Base-by-base conservation (phyloP, 2,113 vertebrate species). In the Lophura nycthemera region DNA sequence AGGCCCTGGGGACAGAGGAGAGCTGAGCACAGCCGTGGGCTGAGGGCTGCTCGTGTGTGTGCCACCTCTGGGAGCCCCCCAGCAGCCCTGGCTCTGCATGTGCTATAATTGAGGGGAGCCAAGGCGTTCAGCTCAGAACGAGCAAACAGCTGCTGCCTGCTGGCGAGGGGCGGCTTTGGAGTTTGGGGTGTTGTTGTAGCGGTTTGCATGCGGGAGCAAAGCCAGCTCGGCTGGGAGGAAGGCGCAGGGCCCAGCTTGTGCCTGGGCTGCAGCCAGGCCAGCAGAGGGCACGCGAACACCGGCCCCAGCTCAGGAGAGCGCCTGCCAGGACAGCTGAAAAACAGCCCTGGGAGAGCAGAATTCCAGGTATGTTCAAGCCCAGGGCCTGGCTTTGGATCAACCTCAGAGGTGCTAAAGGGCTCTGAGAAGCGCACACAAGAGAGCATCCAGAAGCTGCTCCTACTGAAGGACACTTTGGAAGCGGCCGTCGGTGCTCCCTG, bases 1-100 rank as follows among this genome's bases (percentile, higher is more conserved):
- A 99, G 98, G 65, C 99, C 99, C 99, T 99, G 91, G 29, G 48
- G 71, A 84, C 57, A 89, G 65, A 90, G 32, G 18, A 75, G 43
- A 84, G 54, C 56, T 87, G 13, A 59, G 69, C 17, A 34, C 57
- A 74, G 59, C 59, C 11, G 11, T 19, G 21, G 42, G 42, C 38
- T n/a, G 36, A 48, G 56, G 30, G 17, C 54, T 36, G 38, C 27
- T 30, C 18, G 7, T 0, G 4, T 14, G 7, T 0, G 0, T 0
- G 43, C 38, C 57, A 47, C 47, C 40, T 43, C 69, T 29, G 48
- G 36, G 60, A 32, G 38, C 10, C 24, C 34, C 36, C 16, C 29
- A 12, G 54, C 45, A 87, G 43, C 8, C 60, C 80, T 66, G 1
- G 0, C 50, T 70, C 43, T 57, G n/a, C 54, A 16, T 6, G 20